Conservation (phyloP, 1,140 invertebrate genomes). For the Hylyphantes graminicola region DNA sequence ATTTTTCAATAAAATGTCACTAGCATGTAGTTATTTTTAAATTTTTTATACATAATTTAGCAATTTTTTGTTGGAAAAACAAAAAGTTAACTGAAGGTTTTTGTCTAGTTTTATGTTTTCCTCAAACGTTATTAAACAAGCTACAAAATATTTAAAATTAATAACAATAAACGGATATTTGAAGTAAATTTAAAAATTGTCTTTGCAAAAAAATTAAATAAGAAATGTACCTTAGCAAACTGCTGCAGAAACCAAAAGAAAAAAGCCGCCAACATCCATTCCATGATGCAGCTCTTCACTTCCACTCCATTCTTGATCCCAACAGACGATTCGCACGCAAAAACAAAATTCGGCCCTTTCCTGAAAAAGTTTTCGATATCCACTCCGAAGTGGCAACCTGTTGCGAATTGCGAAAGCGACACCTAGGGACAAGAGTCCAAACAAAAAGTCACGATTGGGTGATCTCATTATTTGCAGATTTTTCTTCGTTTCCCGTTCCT, state of each 20-base stretch:
- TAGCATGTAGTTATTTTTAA: no score
- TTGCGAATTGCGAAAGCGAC: constrained; percentile 8
- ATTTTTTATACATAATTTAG: background rate
- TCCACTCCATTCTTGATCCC: background rate
- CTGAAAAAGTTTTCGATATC: constrained; percentile 14
- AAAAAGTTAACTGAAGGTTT: background rate
- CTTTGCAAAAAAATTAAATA: background rate
- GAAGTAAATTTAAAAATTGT: background rate
- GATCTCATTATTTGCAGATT: constrained; percentile 1
- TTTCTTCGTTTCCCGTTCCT: background rate
- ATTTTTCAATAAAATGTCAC: no score
- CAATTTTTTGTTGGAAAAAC: background rate
- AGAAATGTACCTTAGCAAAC: constrained; percentile 26
- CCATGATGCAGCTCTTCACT: background rate
- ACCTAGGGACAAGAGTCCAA: background rate
- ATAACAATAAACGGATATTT: background rate
- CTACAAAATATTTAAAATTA: background rate
- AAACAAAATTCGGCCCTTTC: constrained; percentile 31
- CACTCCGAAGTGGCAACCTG: constrained; percentile 27
- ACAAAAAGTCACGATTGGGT: constrained; percentile 11
- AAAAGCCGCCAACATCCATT: constrained; percentile 22
- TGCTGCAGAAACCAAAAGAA: constrained; percentile 43
- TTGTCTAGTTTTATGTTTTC: background rate
- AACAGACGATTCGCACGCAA: constrained; percentile 3
- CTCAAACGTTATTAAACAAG: background rate